These are phyloP conservation scores for Rhabdomys pumilio DNA, from an alignment of 2,797 vertebrate species.

Conservation along the genomic window DNA sequence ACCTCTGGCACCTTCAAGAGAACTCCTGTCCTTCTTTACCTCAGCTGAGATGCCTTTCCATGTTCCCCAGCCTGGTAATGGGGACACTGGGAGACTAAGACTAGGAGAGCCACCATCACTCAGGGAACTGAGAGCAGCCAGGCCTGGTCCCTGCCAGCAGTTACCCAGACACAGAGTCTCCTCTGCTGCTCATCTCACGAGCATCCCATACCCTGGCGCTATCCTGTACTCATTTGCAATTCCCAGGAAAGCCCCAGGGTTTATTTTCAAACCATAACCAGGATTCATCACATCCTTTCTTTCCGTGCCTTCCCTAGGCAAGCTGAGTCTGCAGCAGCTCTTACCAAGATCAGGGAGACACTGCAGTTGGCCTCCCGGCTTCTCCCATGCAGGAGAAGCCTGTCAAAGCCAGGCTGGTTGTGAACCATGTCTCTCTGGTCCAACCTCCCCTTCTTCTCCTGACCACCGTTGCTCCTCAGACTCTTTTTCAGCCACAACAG, in stretches of 20 bases:
- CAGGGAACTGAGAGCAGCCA: background rate
- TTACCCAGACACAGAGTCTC: rapidly evolving
- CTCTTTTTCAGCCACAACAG: background rate
- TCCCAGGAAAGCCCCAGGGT: background rate
- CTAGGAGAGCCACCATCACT: rapidly evolving
- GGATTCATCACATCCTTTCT: background rate
- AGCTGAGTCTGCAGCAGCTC: background rate
- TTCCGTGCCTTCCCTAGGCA: rapidly evolving
- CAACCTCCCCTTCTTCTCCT: background rate
- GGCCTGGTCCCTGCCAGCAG: background rate
- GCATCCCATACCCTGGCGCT: rapidly evolving
- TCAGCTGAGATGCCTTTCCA: no score
- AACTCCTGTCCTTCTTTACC: background rate
- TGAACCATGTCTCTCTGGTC: background rate
- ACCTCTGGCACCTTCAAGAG: background rate
- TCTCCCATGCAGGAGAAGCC: background rate
- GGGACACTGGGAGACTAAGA: background rate
- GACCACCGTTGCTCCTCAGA: background rate
- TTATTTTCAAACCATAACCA: background rate
- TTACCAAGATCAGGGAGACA: rapidly evolving
- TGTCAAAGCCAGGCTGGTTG: background rate
- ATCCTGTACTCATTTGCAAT: background rate
- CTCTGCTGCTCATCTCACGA: rapidly evolving
- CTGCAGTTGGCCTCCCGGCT: background rate
- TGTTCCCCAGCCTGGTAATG: background rate